Evolutionary conservation across 2,113 vertebrate species (phyloP).

Genomic region (Erpornis zantholeuca): DNA sequence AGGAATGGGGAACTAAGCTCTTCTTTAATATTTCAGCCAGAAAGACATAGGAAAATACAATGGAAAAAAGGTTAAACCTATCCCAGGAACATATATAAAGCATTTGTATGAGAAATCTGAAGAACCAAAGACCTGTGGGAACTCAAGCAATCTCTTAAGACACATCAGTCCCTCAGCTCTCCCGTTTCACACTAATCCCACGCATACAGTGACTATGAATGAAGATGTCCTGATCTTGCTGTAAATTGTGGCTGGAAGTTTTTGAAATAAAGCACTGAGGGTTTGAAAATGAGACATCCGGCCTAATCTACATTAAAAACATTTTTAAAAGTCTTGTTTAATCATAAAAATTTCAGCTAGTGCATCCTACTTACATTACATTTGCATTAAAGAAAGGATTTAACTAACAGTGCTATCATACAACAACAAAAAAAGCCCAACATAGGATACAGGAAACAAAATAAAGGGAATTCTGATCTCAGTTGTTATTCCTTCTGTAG

Average conservation of each 20-base stretch:
- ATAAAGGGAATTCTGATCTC: background rate
- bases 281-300: background rate
- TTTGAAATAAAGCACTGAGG: background rate
- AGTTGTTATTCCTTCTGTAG: background rate
- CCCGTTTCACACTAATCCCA: background rate
- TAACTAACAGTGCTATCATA: background rate
- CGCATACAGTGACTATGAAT: background rate
- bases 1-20: background rate
- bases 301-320: background rate
- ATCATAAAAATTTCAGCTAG: background rate
- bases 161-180: background rate
- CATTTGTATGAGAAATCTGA: background rate
- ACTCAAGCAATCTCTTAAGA: background rate
- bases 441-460: background rate
- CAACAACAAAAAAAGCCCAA: background rate
- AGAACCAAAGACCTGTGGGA: background rate
- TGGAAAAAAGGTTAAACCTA: background rate
- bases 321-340: background rate
- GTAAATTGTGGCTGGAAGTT: background rate
- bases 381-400: background rate
- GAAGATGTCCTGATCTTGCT: background rate
- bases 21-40: background rate
- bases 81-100: background rate
- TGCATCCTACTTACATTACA: background rate
- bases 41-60: background rate